These are phyloP conservation scores for Acomys russatus DNA, from an alignment of 2,797 vertebrate species.

Conservation along the genomic window DNA sequence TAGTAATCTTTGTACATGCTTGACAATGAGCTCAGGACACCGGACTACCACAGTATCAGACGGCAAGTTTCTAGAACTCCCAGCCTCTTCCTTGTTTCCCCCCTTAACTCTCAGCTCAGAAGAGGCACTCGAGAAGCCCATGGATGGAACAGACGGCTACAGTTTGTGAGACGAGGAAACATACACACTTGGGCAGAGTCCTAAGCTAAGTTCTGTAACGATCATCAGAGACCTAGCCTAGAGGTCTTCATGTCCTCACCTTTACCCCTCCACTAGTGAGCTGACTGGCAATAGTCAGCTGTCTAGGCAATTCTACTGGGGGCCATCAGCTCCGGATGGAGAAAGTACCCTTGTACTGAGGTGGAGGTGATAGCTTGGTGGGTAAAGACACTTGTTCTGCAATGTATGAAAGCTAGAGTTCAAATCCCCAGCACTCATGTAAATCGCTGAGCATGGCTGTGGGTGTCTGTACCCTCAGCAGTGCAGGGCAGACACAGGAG, in stretches of 20 bases:
- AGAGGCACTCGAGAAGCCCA: not conserved
- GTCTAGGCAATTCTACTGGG: not conserved
- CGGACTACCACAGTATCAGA: not conserved
- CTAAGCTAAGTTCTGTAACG: not conserved
- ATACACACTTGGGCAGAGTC: not conserved
- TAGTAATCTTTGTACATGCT: not conserved
- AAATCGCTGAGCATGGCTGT: not conserved
- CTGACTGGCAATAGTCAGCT: not conserved
- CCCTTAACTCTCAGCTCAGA: not conserved
- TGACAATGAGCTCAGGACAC: not conserved
- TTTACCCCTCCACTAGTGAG: not conserved
- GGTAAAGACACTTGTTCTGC: not conserved
- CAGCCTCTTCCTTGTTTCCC: not conserved
- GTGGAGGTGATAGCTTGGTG: not conserved
- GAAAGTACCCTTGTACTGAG: not conserved
- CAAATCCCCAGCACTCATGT: not conserved
- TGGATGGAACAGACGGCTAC: not conserved
- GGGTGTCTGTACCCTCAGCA: not conserved
- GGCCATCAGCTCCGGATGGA: not conserved
- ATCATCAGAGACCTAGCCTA: not conserved
- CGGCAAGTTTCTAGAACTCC: not conserved
- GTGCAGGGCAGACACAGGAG: not conserved
- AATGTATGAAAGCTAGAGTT: not conserved
- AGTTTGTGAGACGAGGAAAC: not conserved
- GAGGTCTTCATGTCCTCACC: not conserved